Percentiles rank a stretch among this genome's conserved stretches.
phyloP scores from a whole-genome alignment of 1,140 invertebrate species.

The Sogatella furcifera region DNA sequence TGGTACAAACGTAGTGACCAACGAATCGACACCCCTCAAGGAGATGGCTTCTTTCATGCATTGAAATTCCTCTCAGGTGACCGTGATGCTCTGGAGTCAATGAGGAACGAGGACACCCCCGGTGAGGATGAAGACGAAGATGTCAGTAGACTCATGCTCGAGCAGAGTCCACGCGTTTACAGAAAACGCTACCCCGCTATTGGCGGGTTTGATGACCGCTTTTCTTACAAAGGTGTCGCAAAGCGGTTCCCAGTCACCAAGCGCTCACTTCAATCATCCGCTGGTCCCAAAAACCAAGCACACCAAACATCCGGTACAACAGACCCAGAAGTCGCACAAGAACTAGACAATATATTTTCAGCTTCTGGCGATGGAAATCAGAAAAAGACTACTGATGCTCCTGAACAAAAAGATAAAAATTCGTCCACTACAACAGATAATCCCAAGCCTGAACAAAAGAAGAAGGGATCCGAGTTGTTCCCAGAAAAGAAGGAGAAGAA shows the following conservation, averaged over 20 bases:
- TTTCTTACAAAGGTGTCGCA: slow-evolving; percentile 12
- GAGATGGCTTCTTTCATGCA: slow-evolving; percentile 10
- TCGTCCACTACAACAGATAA: neutral
- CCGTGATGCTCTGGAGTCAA: neutral
- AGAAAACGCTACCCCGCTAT: slow-evolving; percentile 8
- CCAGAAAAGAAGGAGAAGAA: no score
- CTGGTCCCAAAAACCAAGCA: neutral
- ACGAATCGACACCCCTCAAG: neutral
- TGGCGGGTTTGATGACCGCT: slow-evolving; percentile 17
- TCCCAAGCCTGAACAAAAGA: no score
- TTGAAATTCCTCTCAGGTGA: slow-evolving; percentile 9
- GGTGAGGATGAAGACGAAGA: slow-evolving; percentile 11
- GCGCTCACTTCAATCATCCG: slow-evolving; percentile 12
- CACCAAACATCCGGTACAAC: slow-evolving; percentile 6
- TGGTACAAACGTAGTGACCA: slow-evolving; percentile 14
- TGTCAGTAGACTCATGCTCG: slow-evolving; percentile 1
- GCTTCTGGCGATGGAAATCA: neutral
- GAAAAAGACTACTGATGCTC: neutral
- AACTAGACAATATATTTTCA: slow-evolving; percentile 23
- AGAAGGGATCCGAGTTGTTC: no score
- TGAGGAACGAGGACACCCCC: slow-evolving; percentile 4
- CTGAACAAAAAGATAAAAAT: neutral
- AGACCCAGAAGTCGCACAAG: slow-evolving; percentile 22
- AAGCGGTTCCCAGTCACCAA: slow-evolving; percentile 21
- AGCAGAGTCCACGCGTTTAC: neutral